phyloP scores from a whole-genome alignment of 64 coral and sea anemone genomes.

The Trachythela sp. region DNA sequence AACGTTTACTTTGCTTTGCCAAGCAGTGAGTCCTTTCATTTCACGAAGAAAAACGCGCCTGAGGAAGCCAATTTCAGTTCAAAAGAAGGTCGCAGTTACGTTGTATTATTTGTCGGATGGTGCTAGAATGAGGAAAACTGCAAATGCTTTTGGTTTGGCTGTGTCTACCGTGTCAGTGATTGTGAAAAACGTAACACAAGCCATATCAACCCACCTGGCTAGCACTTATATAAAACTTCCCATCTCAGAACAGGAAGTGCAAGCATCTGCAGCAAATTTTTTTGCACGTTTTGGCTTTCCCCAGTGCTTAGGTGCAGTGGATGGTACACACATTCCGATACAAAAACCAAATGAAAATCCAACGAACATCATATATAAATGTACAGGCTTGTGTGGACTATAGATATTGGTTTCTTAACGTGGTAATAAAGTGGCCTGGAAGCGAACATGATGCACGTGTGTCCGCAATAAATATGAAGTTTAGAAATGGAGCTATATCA shows the following conservation, averaged over 20 bases:
- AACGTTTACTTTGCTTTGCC: neutral
- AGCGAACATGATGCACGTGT: neutral
- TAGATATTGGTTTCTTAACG: no score
- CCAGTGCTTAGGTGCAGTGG: neutral
- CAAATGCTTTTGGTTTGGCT: neutral
- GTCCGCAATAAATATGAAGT: neutral
- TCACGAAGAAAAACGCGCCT: neutral
- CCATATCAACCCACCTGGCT: neutral
- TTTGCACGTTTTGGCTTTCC: neutral
- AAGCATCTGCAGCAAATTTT: neutral
- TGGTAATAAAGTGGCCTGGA: no score
- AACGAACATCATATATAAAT: no score
- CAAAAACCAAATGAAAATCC: no score
- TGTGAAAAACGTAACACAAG: neutral
- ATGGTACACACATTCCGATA: no score
- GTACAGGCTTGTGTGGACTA: no score
- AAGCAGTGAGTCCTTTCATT: neutral
- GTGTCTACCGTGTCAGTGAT: neutral
- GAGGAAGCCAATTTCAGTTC: neutral
- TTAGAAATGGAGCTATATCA: neutral
- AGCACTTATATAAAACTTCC: neutral
- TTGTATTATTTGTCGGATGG: slow-evolving; percentile 31
- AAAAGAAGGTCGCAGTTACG: slow-evolving; percentile 23
- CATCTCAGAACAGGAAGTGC: neutral
- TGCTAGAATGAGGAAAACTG: neutral